phyloP scores from a whole-genome alignment of 2,888 invertebrate genomes.

The Monopis laevigella region DNA sequence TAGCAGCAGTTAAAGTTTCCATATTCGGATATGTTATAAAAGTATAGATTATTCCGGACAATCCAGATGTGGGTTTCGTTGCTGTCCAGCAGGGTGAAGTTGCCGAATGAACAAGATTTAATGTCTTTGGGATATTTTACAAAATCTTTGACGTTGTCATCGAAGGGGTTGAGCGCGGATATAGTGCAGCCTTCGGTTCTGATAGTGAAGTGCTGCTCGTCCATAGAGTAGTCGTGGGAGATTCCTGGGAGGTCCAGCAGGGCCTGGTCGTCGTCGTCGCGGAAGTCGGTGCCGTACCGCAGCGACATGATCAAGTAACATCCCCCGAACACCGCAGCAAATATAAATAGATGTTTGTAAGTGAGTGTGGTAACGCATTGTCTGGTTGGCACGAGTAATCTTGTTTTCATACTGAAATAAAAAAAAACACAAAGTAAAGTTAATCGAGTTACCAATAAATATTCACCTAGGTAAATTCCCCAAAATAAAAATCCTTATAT shows the following conservation, averaged over 20 bases:
- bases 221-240: slow-evolving; percentile 8
- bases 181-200: slow-evolving; percentile 74
- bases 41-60: slow-evolving; percentile 42
- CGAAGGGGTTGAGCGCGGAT: slow-evolving; percentile 70
- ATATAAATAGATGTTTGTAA: slow-evolving; percentile 42
- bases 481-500: too few relatives aligned
- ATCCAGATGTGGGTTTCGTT: slow-evolving; percentile 70
- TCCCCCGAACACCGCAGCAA: slow-evolving; percentile 39
- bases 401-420: slow-evolving; percentile 8
- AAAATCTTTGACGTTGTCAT: slow-evolving; percentile 62
- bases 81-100: slow-evolving; percentile 62
- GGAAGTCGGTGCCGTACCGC: slow-evolving; percentile 34
- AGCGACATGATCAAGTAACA: slow-evolving; percentile 42
- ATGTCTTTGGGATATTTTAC: slow-evolving; percentile 54
- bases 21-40: slow-evolving; percentile 55
- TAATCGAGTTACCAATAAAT: too few relatives aligned
- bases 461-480: too few relatives aligned
- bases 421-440: too few relatives aligned
- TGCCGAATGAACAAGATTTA: slow-evolving; percentile 58
- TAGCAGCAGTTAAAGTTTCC: slow-evolving; percentile 70
- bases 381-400: slow-evolving; percentile 15
- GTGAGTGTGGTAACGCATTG: slow-evolving; percentile 30
- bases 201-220: slow-evolving; percentile 57
- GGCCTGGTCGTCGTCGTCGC: slow-evolving; percentile 15
- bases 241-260: neutral